Evolutionary conservation across 2,888 invertebrate genomes (phyloP).

Genomic region (Dendrolimus houi): DNA sequence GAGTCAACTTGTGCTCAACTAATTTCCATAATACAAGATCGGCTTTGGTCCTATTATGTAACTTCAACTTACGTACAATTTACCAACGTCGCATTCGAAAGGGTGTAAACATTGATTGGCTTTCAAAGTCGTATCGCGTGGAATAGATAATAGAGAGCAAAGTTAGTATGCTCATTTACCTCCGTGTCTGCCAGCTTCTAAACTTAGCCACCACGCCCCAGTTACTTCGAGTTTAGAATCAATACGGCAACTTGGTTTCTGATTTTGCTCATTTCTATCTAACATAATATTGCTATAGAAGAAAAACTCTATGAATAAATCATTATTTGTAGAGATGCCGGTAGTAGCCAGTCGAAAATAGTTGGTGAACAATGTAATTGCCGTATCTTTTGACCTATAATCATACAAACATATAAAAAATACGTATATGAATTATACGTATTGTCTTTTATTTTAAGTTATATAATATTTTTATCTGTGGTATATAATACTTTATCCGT

Average conservation of each 20-base stretch:
- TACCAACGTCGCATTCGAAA: constrained; percentile 5
- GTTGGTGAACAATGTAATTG: too few species aligned
- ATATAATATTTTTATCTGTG: too few species aligned
- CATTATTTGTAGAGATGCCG: too few species aligned
- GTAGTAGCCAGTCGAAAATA: too few species aligned
- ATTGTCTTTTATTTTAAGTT: too few species aligned
- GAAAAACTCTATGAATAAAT: too few species aligned
- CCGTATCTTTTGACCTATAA: too few species aligned
- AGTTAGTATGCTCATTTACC: constrained; percentile 18
- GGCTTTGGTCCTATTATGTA: background rate
- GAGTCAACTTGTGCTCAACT: background rate
- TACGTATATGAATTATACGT: too few species aligned
- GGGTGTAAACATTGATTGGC: constrained; percentile 33
- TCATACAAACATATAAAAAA: too few species aligned
- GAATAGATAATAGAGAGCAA: constrained; percentile 27
- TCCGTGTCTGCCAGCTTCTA: constrained; percentile 8
- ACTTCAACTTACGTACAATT: constrained; percentile 6
- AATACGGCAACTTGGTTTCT: background rate
- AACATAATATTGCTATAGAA: too few species aligned
- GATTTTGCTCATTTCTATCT: background rate
- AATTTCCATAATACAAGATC: background rate
- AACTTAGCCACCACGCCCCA: constrained; percentile 10
- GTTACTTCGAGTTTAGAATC: constrained; percentile 1
- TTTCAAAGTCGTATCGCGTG: constrained; percentile 27
- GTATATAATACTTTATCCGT: too few species aligned